Percentiles rank a stretch among this genome's conserved stretches.
Conservation (phyloP, 1,140 invertebrate genomes). For the Zophobas morio region DNA sequence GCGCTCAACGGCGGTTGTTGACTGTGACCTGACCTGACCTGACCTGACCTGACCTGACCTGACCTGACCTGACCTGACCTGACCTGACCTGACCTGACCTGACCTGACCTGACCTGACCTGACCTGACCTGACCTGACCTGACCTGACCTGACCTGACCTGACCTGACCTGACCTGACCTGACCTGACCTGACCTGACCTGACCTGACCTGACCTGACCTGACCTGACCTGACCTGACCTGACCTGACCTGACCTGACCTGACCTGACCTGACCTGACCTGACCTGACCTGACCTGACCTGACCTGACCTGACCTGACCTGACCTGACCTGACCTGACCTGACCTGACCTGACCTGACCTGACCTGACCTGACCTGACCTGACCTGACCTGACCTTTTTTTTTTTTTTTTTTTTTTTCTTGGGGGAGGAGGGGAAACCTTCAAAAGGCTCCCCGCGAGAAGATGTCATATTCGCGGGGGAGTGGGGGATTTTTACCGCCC, state of each 20-base stretch:
- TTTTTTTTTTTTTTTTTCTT: too few species aligned
- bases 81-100: slow-evolving; percentile 46
- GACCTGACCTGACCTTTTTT: too few species aligned
- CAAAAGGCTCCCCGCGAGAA: too few species aligned
- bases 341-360: too few species aligned
- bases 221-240: slow-evolving; percentile 28
- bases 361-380: too few species aligned
- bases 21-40: too few species aligned
- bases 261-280: slow-evolving; percentile 28
- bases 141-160: slow-evolving; percentile 52
- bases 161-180: slow-evolving; percentile 52
- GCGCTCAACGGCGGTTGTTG: too few species aligned
- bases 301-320: slow-evolving; percentile 28
- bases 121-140: slow-evolving; percentile 54
- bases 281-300: slow-evolving; percentile 28
- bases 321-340: slow-evolving; percentile 29
- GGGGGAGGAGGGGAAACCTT: too few species aligned
- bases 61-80: slow-evolving; percentile 29
- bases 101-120: slow-evolving; percentile 45
- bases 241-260: slow-evolving; percentile 28
- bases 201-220: slow-evolving; percentile 42
- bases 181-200: slow-evolving; percentile 51
- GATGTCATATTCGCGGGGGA: too few species aligned
- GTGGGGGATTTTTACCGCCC: too few species aligned
- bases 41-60: too few species aligned